Conservation (phyloP, 2,797 vertebrate species). For the Prunella strophiata region DNA sequence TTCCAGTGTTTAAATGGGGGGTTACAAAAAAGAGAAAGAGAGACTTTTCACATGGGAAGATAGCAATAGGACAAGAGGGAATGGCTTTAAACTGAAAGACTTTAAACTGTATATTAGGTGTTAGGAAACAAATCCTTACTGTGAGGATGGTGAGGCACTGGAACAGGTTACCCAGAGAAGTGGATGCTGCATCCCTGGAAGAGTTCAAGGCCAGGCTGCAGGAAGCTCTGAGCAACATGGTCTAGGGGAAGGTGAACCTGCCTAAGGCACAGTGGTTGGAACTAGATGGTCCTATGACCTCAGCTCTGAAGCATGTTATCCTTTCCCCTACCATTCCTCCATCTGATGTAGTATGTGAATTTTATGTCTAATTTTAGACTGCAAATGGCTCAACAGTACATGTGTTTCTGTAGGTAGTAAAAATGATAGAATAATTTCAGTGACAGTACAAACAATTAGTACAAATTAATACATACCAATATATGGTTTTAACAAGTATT, state of each 20-base stretch:
- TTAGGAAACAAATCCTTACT: neutral
- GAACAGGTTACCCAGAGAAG: neutral
- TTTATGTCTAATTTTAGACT: neutral
- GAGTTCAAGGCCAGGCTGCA: neutral
- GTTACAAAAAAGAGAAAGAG: neutral
- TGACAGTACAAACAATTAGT: neutral
- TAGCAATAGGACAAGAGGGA: neutral
- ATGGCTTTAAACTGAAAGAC: neutral
- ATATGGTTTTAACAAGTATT: neutral
- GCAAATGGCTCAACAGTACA: neutral
- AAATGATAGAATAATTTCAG: neutral
- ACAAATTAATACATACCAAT: neutral
- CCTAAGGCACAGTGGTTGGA: neutral
- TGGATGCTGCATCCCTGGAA: neutral
- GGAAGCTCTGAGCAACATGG: neutral
- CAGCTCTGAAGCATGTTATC: neutral
- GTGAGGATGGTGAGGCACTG: neutral
- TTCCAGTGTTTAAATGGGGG: neutral
- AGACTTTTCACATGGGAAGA: neutral
- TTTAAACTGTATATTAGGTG: neutral
- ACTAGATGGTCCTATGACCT: neutral
- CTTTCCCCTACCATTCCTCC: neutral
- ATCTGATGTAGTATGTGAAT: neutral
- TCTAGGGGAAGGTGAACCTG: neutral
- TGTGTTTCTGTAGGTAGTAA: neutral